Conservation (phyloP, 1,140 invertebrate species). For the Leptonema lineaticorne region DNA sequence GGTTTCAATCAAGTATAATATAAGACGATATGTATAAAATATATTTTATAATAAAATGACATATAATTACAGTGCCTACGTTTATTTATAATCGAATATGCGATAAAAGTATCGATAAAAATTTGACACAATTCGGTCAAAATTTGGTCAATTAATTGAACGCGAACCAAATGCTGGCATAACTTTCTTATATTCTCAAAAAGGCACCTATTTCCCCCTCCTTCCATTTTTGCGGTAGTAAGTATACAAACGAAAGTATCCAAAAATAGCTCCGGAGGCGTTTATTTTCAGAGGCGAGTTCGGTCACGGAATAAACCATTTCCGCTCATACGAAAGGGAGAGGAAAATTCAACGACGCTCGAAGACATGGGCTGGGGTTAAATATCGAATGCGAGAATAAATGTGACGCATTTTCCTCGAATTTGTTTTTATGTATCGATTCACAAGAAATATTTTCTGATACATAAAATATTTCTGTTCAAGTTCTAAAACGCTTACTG, state of each 20-base stretch:
- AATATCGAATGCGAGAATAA: constrained; percentile 11
- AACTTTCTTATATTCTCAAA: neutral
- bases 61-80: too few relatives aligned
- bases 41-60: too few relatives aligned
- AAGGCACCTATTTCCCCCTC: neutral
- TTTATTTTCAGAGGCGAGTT: constrained; percentile 11
- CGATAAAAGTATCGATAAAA: too few relatives aligned
- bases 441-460: neutral
- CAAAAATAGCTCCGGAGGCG: neutral
- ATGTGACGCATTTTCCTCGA: neutral
- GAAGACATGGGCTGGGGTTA: neutral
- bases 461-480: neutral
- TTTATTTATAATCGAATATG: too few relatives aligned
- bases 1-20: too few relatives aligned
- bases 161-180: neutral
- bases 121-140: constrained; percentile 3
- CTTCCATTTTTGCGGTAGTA: too few relatives aligned
- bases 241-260: neutral
- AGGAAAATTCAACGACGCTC: neutral
- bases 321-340: neutral
- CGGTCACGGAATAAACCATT: constrained; percentile 18
- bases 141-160: constrained; percentile 11
- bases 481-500: too few relatives aligned
- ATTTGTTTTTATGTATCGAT: neutral
- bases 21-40: too few relatives aligned